These are phyloP conservation scores for Echinops telfairi DNA, from an alignment of 2,113 vertebrate species.

Conservation along the genomic window DNA sequence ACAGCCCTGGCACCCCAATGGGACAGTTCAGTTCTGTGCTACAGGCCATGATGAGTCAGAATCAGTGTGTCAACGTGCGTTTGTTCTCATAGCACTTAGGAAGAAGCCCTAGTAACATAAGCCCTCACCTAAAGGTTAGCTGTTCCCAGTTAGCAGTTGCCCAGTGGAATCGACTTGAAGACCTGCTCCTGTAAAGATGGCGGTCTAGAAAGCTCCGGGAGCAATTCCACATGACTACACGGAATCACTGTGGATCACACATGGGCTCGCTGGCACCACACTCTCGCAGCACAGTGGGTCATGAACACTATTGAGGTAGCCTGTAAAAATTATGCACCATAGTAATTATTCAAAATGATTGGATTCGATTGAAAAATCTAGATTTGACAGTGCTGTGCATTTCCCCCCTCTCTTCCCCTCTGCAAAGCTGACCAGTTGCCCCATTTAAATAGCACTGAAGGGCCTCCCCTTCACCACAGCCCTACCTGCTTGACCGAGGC, in stretches of 20 bases:
- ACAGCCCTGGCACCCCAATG: too few relatives aligned
- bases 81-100: neutral
- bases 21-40: too few relatives aligned
- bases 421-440: neutral
- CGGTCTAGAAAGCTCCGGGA: neutral
- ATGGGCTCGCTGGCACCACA: too few relatives aligned
- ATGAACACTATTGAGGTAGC: too few relatives aligned
- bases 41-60: neutral
- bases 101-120: neutral
- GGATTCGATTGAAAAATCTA: neutral
- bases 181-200: neutral
- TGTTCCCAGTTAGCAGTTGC: neutral
- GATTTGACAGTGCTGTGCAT: neutral
- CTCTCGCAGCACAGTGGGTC: neutral
- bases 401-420: accelerated
- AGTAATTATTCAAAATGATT: neutral
- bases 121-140: neutral
- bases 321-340: too few relatives aligned
- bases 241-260: neutral
- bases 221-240: neutral
- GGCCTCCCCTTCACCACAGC: neutral
- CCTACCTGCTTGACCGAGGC: neutral
- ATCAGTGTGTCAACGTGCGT: neutral
- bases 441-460: neutral
- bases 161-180: neutral